These are phyloP conservation scores for Caracal caracal DNA, from an alignment of 2,113 vertebrate genomes.

Conservation along the genomic window DNA sequence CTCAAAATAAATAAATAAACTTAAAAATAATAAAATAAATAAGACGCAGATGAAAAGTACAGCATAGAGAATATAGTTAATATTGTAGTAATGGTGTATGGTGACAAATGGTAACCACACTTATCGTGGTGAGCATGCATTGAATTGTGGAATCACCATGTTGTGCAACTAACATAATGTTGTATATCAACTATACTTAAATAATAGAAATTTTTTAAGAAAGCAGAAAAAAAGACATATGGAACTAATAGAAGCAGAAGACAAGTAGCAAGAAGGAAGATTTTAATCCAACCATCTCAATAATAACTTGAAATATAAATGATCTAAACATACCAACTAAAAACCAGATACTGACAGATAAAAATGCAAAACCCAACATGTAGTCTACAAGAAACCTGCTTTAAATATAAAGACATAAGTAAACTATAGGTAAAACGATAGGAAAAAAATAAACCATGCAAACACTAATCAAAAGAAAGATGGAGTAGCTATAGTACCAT, in stretches of 20 bases:
- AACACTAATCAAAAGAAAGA: neutral
- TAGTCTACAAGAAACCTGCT: neutral
- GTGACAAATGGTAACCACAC: neutral
- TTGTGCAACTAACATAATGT: neutral
- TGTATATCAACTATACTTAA: neutral
- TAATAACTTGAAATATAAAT: constrained; percentile 13
- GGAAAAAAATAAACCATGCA: neutral
- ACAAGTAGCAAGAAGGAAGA: constrained; percentile 1
- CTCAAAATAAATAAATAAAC: neutral
- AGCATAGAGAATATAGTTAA: neutral
- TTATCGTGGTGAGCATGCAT: neutral
- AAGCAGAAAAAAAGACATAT: neutral
- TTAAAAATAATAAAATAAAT: too few species aligned
- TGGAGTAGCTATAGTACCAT: neutral
- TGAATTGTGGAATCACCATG: neutral
- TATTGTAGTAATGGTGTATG: neutral
- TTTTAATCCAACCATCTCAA: constrained; percentile 34
- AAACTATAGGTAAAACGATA: neutral
- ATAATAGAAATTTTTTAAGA: neutral
- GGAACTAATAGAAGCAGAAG: neutral
- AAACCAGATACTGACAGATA: neutral
- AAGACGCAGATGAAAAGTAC: neutral
- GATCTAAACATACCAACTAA: constrained; percentile 1
- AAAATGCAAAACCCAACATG: constrained; percentile 1
- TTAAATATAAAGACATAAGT: neutral